Percentiles rank a stretch among this genome's conserved stretches.
phyloP scores from a whole-genome alignment of 2,888 invertebrate genomes.

The Megalurothrips usitatus region DNA sequence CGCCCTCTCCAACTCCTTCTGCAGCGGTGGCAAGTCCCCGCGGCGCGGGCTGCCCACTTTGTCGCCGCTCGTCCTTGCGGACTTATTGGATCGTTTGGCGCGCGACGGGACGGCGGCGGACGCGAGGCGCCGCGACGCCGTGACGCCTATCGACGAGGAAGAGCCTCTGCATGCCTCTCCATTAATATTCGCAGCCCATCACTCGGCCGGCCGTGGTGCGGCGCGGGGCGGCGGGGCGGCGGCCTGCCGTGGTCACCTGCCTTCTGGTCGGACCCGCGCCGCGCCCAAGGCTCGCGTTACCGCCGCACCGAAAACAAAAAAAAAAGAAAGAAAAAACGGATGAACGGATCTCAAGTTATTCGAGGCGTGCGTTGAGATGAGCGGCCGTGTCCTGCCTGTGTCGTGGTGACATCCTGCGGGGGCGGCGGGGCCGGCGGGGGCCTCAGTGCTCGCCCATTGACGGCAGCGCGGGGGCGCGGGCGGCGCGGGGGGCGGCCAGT shows the following conservation, averaged over 20 bases:
- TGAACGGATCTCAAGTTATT: too few species aligned
- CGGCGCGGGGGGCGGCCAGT: background rate
- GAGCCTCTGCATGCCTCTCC: background rate
- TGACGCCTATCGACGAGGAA: background rate
- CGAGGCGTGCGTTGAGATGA: too few species aligned
- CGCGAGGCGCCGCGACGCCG: background rate
- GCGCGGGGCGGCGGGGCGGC: background rate
- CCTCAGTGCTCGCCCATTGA: background rate
- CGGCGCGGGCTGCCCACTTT: background rate
- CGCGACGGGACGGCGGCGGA: background rate
- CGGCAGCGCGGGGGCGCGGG: background rate
- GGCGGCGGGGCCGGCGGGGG: too few species aligned
- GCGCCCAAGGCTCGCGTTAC: too few species aligned
- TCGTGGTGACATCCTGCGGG: too few species aligned
- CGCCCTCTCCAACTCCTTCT: background rate
- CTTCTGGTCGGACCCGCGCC: background rate
- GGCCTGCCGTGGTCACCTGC: background rate
- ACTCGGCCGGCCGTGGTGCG: background rate
- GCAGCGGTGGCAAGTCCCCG: background rate
- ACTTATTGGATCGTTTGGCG: conserved; percentile 15
- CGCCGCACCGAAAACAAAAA: too few species aligned
- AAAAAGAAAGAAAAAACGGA: too few species aligned
- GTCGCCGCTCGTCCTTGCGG: background rate
- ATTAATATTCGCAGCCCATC: conserved; percentile 3
- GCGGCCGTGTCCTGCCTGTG: too few species aligned